Evolutionary conservation across 1,140 invertebrate species (phyloP).

Genomic region (Drosophila parabipectinata): DNA sequence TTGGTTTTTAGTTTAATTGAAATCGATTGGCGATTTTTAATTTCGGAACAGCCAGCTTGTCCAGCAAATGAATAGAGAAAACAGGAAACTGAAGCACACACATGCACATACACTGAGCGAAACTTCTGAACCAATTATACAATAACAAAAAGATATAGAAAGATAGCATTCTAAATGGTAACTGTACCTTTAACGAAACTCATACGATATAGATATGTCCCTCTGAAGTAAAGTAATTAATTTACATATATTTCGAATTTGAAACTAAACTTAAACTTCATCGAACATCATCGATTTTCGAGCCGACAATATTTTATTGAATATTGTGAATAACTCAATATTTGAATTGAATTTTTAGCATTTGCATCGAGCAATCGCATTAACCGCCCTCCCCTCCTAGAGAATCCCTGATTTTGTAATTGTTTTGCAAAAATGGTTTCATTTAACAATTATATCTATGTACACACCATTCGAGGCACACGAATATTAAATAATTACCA

Average conservation of each 20-base stretch:
- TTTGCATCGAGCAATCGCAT: constrained; percentile 42
- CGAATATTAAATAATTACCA: not conserved
- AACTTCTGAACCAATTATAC: constrained; percentile 67
- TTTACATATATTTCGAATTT: constrained; percentile 7
- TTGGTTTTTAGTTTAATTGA: not conserved
- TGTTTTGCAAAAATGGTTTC: constrained; percentile 55
- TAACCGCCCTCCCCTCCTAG: constrained; percentile 18
- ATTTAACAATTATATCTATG: constrained; percentile 58
- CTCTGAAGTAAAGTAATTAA: constrained; percentile 21
- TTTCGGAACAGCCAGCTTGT: not conserved
- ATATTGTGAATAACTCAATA: constrained; percentile 60
- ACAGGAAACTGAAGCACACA: constrained; percentile 23
- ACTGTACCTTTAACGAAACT: constrained; percentile 52
- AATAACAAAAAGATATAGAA: constrained; percentile 45
- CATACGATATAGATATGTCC: constrained; percentile 13
- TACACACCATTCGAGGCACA: constrained; percentile 45
- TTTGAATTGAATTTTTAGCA: constrained; percentile 45
- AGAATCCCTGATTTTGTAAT: constrained; percentile 42
- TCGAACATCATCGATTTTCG: constrained; percentile 41
- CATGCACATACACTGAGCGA: constrained; percentile 18
- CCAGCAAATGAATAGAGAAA: constrained; percentile 7
- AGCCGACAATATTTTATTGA: constrained; percentile 75
- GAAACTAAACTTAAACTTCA: constrained; percentile 1
- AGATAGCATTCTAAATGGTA: constrained; percentile 61
- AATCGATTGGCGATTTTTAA: not conserved